These are phyloP conservation scores for Drosophila takahashii DNA, from an alignment of 1,140 invertebrate genomes.

Conservation along the genomic window DNA sequence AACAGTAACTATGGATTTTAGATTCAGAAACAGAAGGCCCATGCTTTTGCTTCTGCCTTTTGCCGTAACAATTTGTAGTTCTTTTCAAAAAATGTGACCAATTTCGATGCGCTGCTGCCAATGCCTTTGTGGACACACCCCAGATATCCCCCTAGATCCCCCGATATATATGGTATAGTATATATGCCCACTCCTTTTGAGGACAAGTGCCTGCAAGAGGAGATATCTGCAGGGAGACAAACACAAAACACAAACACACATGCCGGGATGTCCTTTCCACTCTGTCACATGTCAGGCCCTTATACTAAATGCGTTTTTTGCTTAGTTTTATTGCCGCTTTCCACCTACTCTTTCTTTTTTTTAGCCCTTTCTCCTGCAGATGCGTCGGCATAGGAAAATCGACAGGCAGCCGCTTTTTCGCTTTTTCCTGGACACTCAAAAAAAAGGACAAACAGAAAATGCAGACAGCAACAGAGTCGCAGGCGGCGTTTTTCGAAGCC, in stretches of 20 bases:
- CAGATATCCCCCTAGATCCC: neutral
- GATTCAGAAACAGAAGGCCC: neutral
- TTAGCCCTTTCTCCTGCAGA: constrained; percentile 3
- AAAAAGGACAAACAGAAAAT: constrained; percentile 63
- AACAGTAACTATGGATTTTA: neutral
- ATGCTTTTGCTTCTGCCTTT: neutral
- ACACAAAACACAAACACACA: constrained; percentile 24
- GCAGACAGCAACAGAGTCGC: constrained; percentile 63
- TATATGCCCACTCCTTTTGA: constrained; percentile 15
- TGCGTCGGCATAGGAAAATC: constrained; percentile 73
- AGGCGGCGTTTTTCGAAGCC: constrained; percentile 50
- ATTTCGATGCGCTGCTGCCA: constrained; percentile 40
- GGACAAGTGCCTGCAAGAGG: constrained; percentile 51
- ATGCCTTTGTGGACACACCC: constrained; percentile 21
- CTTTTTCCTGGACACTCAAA: constrained; percentile 3
- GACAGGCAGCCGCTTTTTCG: constrained; percentile 45
- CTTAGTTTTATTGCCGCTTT: constrained; percentile 75
- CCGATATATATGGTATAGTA: constrained; percentile 5
- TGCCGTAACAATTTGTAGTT: constrained; percentile 49
- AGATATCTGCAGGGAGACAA: constrained; percentile 58
- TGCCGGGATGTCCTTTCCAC: constrained; percentile 25
- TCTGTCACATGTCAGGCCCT: constrained; percentile 65
- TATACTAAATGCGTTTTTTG: constrained; percentile 77
- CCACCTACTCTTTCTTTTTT: constrained; percentile 1
- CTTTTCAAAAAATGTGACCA: constrained; percentile 46